Evolutionary conservation across 1,140 invertebrate species (phyloP), one percentile per base, ranked within the genome.

Genomic region (Heliconius melpomene): DNA sequence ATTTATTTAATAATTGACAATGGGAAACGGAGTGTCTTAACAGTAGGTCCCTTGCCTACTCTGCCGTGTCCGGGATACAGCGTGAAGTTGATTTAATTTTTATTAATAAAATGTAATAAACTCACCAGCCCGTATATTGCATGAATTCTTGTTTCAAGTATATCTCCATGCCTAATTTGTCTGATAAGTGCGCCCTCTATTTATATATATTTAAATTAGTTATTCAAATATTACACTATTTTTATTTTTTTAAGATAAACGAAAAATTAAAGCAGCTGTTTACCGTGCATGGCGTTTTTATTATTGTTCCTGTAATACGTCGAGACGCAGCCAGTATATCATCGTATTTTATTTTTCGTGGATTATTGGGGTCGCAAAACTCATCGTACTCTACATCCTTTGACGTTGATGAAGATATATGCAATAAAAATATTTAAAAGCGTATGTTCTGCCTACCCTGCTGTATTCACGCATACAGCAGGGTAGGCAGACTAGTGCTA

Each of bases 341-440:
- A 16, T 93, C 91, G 83, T 88, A 92, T 79, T 89, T 89, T 38
- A 92, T 89, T 82, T 86, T 90, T n/a, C 87, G 82, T 57, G 92
- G 92, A 78, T 91, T 93, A 40, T 85, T 79, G 1, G 91, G 91
- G 73, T 94, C 91, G 74, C 91, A 93, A 52, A 83, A 87, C 50
- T 88, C 87, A 71, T 92, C 90, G 71, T 79, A 90, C 32, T 90
- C 88, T 76, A 86, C 75, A 54, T 92, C 88, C 85, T 89, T 74
- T 36, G 11, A 29, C 11, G 26, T 66, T 66, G 23, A 60, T 11
- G n/a, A 60, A 7, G 8, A n/a, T 46, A 46, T 46, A 16, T 46
- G 5, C 16, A 46, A 46, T 46, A 46, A 46, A 46, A 46, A 13
- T 13, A 46, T 13, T 32, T 46, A 5, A 46, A 16, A 16, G 9